Evolutionary conservation across 2,797 vertebrate species (phyloP), one percentile per base, ranked within the genome.

Genomic region (Brachyalestes nurse): DNA sequence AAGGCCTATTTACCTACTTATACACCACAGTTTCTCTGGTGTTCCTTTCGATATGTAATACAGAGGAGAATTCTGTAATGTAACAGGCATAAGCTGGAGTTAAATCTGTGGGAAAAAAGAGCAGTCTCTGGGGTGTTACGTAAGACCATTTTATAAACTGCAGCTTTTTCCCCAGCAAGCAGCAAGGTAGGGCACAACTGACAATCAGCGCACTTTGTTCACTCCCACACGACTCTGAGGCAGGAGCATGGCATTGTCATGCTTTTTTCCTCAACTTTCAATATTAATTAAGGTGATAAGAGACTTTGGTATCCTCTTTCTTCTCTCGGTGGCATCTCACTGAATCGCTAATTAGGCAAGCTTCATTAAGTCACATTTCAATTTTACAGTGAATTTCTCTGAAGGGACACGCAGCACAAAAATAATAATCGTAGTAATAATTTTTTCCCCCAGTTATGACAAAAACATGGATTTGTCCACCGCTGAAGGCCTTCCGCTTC

Each of bases 261-360:
- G 21, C 19, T 49, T 72, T 75, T 72, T 42, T 79, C 78, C 64
- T 69, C 87, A 88, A 90, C 87, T 88, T 91, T 86, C 85, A 85
- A 75, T 86, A 84, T 90, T 92, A 92, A 94, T 93, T 94, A 91
- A 91, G 92, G 90, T 89, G 90, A 93, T 90, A 90, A 91, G 86
- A 88, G 86, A 91, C 87, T 83, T 90, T 80, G 78, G 89, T 79
- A 91, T 90, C 81, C 75, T 87, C 82, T 85, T 86, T 89, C 87
- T 78, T 45, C 7, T 75, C 34, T 70, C 72, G 81, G 80, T 70
- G 84, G 84, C 66, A 86, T 93, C 85, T 86, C 81, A 87, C 84
- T 79, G 82, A 89, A 88, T 89, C 90, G 86, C 89, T 92, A 93
- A 93, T 94, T 91, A 91, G 93, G 90, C 87, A 89, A 90, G 88